Evolutionary conservation across 2,797 vertebrate genomes (phyloP).

Genomic region (Carduelis carduelis): DNA sequence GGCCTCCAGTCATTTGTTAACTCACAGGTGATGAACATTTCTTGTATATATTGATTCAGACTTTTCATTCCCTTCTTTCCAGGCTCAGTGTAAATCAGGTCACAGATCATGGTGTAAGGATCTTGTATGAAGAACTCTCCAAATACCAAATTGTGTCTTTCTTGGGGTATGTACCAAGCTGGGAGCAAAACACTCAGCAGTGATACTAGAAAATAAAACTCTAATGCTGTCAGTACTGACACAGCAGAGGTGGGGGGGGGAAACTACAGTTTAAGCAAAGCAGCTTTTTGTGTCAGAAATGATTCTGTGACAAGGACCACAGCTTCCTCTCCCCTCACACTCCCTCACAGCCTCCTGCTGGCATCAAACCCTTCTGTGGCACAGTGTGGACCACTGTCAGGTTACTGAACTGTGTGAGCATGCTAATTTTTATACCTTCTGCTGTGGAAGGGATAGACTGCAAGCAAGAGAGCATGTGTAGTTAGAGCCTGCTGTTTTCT

Average conservation of each 20-base stretch:
- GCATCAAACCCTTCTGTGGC: neutral
- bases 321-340: neutral
- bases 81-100: conserved; percentile 92
- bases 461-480: neutral
- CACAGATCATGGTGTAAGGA: conserved; percentile 85
- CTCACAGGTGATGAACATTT: neutral
- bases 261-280: neutral
- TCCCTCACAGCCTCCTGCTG: neutral
- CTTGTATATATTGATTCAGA: neutral
- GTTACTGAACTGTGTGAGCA: neutral
- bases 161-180: conserved; percentile 82
- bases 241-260: neutral
- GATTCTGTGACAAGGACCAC: neutral
- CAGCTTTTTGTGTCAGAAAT: neutral
- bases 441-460: neutral
- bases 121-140: conserved; percentile 88
- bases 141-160: conserved; percentile 83
- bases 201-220: neutral
- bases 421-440: neutral
- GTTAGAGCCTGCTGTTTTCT: neutral
- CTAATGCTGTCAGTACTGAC: neutral
- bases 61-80: conserved; percentile 35
- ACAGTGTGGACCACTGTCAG: neutral
- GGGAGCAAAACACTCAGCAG: neutral
- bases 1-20: neutral